Percentiles rank a stretch among this genome's conserved stretches.
Conservation (phyloP, 2,888 invertebrate genomes). For the Orthosia gracilis region DNA sequence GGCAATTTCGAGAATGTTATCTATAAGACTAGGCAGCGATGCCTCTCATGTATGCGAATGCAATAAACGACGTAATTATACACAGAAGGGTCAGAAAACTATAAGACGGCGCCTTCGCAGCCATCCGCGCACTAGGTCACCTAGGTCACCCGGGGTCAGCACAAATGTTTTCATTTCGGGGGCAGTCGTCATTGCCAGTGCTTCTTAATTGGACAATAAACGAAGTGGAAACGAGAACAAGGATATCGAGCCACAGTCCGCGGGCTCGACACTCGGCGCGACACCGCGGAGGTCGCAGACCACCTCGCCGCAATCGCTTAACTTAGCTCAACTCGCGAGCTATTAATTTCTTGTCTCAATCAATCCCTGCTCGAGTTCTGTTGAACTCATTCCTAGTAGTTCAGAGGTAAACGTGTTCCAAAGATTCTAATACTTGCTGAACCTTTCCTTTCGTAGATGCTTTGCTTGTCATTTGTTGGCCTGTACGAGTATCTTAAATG, state of each 20-base stretch:
- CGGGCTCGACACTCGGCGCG: conserved; percentile 14
- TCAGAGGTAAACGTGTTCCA: neutral
- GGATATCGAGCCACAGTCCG: conserved; percentile 49
- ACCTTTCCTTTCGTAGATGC: neutral
- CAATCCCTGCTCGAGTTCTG: neutral
- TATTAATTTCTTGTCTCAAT: neutral
- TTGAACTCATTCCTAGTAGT: neutral
- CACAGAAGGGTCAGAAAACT: neutral
- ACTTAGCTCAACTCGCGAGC: too few species aligned
- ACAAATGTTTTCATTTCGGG: conserved; percentile 29
- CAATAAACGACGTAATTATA: neutral
- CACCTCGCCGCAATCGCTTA: neutral
- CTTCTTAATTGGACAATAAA: conserved; percentile 46
- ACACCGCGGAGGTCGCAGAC: conserved; percentile 14
- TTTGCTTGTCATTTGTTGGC: neutral
- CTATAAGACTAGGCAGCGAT: neutral
- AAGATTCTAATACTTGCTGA: neutral
- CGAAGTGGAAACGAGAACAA: conserved; percentile 65
- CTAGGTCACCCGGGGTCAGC: conserved; percentile 29
- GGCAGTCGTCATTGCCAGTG: conserved; percentile 55
- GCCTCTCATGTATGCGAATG: neutral
- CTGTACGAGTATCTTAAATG: neutral
- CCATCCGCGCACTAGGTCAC: conserved; percentile 14
- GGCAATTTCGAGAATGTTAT: neutral
- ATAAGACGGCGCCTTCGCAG: neutral